Base-by-base conservation (phyloP, 2,797 vertebrate species). In the Gadopsis marmoratus region DNA sequence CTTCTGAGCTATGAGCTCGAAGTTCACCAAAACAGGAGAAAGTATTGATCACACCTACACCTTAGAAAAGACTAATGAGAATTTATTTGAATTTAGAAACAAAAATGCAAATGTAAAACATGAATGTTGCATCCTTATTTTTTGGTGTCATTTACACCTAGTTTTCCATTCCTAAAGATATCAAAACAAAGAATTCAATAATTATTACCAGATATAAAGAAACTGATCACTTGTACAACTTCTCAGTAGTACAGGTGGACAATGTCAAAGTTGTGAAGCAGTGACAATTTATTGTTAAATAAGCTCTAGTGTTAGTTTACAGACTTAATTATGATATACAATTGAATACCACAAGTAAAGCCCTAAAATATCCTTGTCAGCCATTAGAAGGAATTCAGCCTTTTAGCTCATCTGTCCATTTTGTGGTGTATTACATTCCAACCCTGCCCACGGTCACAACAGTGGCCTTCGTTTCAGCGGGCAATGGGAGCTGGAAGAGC, bases 351-450 rank as follows among this genome's bases (percentile, higher is more conserved):
- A 29, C 3, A 61, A 66, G 53, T 54, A 9, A 74, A 73, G 53
- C 7, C n/a, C 21, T 35, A 63, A 51, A 81, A 80, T 68, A 79
- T 65, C 63, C 45, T 74, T 35, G 48, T 71, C 51, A 72, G 61
- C 76, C 69, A 74, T 56, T 6, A 39, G 63, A 84, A 89, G 51
- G 78, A 86, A 81, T 88, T 83, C 58, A 56, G 79, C 59, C 82
- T 55, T 61, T 78, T n/a, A 59, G 74, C 33, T 29, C 23, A 14
- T 84, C 85, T 63, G 60, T 75, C 60, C 59, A 29, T 83, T 66
- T 81, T 41, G 59, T 81, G 39, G 31, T 72, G 63, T 13, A 61
- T 74, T 70, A 76, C 86, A 90, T 91, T 92, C 91, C 88, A 80
- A 13, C 17, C 9, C 84, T 65, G 74, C 91, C 88, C 82, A 92